Evolutionary conservation across 2,888 invertebrate species (phyloP).

Genomic region (Fabriciana adippe): DNA sequence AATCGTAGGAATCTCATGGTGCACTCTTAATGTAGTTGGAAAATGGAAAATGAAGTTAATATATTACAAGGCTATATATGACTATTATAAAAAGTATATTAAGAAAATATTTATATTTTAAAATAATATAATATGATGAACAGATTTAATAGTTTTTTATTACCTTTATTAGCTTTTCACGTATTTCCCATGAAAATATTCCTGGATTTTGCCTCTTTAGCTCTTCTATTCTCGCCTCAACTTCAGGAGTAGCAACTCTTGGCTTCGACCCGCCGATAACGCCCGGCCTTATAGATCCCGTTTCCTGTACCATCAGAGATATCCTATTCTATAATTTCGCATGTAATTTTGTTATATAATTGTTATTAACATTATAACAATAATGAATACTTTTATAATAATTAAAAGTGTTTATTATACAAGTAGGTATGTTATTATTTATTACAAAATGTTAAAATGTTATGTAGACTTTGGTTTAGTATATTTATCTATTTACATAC

Average conservation of each 20-base stretch:
- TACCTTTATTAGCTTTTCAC: conserved; percentile 94
- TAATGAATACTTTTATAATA: no score
- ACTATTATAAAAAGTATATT: background rate
- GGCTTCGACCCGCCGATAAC: conserved; percentile 97
- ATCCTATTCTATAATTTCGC: conserved; percentile 13
- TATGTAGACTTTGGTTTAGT: no score
- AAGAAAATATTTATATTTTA: background rate
- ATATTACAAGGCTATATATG: no score
- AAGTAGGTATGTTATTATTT: no score
- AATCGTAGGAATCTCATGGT: no score
- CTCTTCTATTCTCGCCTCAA: conserved; percentile 94
- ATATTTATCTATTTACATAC: no score
- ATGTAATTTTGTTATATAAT: background rate
- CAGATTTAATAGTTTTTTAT: conserved; percentile 42
- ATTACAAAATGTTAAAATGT: no score
- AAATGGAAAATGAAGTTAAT: no score
- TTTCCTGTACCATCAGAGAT: conserved; percentile 83
- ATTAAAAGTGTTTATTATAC: no score
- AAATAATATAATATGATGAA: background rate
- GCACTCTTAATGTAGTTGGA: no score
- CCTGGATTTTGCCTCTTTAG: conserved; percentile 95
- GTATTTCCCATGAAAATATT: conserved; percentile 97
- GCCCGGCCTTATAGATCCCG: conserved; percentile 96
- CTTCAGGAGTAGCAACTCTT: conserved; percentile 95
- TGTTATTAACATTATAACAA: no score